Conservation (phyloP, 1,140 invertebrate species). For the Drosophila arizonae region DNA sequence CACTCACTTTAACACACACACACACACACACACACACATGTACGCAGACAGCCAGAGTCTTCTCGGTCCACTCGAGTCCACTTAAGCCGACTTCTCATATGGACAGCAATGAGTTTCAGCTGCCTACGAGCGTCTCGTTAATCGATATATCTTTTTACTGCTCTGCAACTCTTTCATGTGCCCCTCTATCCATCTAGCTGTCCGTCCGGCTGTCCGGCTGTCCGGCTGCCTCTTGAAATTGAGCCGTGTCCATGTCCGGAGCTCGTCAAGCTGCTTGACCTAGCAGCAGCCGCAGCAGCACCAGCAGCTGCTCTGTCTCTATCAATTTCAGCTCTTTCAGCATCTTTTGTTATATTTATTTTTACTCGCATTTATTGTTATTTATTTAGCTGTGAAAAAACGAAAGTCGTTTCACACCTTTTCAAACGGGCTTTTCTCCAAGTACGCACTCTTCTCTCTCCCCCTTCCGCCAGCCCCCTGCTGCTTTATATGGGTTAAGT, state of each 20-base stretch:
- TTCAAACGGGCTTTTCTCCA: not conserved
- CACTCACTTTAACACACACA: slow-evolving; percentile 24
- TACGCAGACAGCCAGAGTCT: not conserved
- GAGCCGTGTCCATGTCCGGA: slow-evolving; percentile 55
- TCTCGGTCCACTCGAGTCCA: slow-evolving; percentile 51
- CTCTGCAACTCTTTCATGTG: slow-evolving; percentile 60
- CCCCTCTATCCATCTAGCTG: slow-evolving; percentile 14
- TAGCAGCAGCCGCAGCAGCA: slow-evolving; percentile 47
- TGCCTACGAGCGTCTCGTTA: slow-evolving; percentile 63
- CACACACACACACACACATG: not conserved
- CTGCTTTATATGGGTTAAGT: slow-evolving; percentile 66
- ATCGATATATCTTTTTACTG: slow-evolving; percentile 67
- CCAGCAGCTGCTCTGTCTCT: slow-evolving; percentile 7
- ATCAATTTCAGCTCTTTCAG: slow-evolving; percentile 23
- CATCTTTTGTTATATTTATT: slow-evolving; percentile 40
- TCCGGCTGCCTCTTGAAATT: slow-evolving; percentile 58
- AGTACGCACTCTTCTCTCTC: slow-evolving; percentile 3
- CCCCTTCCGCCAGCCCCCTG: not conserved
- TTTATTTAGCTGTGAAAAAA: slow-evolving; percentile 75
- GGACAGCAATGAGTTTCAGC: slow-evolving; percentile 55
- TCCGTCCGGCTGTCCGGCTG: slow-evolving; percentile 29
- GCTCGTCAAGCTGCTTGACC: slow-evolving; percentile 33
- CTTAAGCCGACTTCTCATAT: slow-evolving; percentile 61
- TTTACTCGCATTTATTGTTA: slow-evolving; percentile 61
- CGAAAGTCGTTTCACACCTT: slow-evolving; percentile 75